These are phyloP conservation scores for Gorsachius goisagi DNA, from an alignment of 2,113 vertebrate genomes.

Conservation along the genomic window DNA sequence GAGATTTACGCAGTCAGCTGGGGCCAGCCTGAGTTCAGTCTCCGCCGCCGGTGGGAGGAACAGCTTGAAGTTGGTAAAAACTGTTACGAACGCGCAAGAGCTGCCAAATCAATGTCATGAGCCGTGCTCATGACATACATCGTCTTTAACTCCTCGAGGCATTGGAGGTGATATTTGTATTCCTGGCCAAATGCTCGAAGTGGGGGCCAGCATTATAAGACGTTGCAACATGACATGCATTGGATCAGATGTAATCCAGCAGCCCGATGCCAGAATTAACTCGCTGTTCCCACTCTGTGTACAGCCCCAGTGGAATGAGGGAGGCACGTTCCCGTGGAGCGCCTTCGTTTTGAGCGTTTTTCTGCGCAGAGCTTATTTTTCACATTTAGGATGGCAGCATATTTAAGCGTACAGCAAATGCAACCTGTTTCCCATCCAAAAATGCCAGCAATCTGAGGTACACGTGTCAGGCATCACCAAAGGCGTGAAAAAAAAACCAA, in stretches of 20 bases:
- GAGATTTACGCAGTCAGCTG: conserved; percentile 11
- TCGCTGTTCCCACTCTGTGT: background rate
- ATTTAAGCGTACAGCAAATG: background rate
- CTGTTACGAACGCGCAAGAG: background rate
- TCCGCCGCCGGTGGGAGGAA: background rate
- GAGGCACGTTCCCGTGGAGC: background rate
- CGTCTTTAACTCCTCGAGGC: background rate
- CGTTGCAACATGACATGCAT: background rate
- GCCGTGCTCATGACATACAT: background rate
- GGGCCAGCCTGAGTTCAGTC: conserved; percentile 44
- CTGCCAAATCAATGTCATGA: background rate
- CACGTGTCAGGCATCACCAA: background rate
- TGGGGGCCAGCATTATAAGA: background rate
- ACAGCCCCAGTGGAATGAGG: background rate
- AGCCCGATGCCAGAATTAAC: background rate
- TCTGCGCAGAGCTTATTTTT: background rate
- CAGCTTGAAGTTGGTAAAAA: conserved; percentile 54
- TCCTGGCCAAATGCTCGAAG: background rate
- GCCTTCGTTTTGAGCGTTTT: background rate
- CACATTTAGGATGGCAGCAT: background rate
- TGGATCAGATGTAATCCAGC: background rate
- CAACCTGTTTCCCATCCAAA: background rate
- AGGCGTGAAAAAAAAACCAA: background rate
- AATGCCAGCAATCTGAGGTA: background rate
- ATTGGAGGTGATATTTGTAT: background rate